phyloP scores from a whole-genome alignment of 2,888 invertebrate genomes.

The Balanococcus diminutus region DNA sequence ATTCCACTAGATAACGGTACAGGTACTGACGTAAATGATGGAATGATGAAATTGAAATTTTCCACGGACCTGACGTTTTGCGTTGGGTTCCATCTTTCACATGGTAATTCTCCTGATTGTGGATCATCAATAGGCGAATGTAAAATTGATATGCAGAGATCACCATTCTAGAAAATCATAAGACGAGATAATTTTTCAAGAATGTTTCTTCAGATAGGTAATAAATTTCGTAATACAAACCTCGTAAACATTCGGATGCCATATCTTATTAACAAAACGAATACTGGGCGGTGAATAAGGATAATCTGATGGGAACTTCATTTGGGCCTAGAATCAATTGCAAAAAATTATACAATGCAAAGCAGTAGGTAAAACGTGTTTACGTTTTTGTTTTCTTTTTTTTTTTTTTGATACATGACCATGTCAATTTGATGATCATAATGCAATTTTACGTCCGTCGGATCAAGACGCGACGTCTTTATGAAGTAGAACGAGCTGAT shows the following conservation, averaged over 20 bases:
- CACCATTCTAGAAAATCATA: constrained; percentile 79
- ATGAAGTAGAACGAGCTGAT: not conserved
- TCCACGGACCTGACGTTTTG: constrained; percentile 82
- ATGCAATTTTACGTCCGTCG: not conserved
- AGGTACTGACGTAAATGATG: not conserved
- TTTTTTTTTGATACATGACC: not conserved
- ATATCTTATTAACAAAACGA: constrained; percentile 97
- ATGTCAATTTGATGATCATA: not conserved
- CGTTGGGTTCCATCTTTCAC: constrained; percentile 99
- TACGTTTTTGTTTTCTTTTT: not conserved
- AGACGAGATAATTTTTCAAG: not conserved
- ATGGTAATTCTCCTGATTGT: constrained; percentile 97
- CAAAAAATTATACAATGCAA: constrained; percentile 55
- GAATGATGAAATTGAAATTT: not conserved
- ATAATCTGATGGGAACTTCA: constrained; percentile 98
- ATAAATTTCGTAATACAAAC: constrained; percentile 68
- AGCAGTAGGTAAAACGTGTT: not conserved
- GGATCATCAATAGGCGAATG: constrained; percentile 99
- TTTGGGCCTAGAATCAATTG: constrained; percentile 83
- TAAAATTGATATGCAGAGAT: constrained; percentile 98
- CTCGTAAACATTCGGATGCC: constrained; percentile 99
- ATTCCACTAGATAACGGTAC: not conserved
- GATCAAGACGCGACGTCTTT: not conserved
- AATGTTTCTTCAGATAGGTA: not conserved
- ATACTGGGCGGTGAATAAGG: constrained; percentile 98